A percentile compares a stretch with the other conserved stretches of the same genome.
Evolutionary conservation across 92 coral and sea anemone genomes (phyloP).

Genomic region (Blastomussa wellsi): DNA sequence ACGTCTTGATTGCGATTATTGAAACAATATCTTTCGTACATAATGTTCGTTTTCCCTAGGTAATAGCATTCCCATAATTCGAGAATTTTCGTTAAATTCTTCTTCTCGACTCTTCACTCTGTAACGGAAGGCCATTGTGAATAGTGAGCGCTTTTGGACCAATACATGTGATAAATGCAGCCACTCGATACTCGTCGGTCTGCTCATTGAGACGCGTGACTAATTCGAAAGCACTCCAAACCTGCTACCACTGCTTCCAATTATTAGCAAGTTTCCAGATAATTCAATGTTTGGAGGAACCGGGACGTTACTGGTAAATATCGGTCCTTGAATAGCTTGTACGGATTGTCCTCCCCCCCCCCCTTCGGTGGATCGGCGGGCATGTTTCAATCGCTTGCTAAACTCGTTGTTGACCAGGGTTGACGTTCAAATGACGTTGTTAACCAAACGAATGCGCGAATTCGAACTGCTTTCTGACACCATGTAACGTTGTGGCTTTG

Average conservation of each 20-base stretch:
- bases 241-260: conserved; percentile 38
- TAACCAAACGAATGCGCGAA: too few relatives aligned
- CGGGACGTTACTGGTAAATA: conserved; percentile 52
- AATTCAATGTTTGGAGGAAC: conserved; percentile 32
- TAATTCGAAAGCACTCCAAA: conserved; percentile 47
- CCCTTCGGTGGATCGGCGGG: too few relatives aligned
- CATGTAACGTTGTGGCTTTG: too few relatives aligned
- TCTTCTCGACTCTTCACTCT: conserved; percentile 50
- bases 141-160: conserved; percentile 33
- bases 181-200: conserved; percentile 41
- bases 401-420: too few relatives aligned
- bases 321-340: too few relatives aligned
- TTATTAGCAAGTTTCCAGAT: conserved; percentile 8
- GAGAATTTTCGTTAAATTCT: conserved; percentile 41
- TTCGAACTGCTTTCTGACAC: too few relatives aligned
- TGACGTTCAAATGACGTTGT: too few relatives aligned
- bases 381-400: too few relatives aligned
- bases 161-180: background rate
- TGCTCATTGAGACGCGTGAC: conserved; percentile 24
- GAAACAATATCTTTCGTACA: background rate
- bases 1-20: background rate
- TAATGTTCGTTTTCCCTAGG: too few relatives aligned
- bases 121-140: conserved; percentile 57
- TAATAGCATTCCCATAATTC: conserved; percentile 46
- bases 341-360: too few relatives aligned